Evolutionary conservation across 2,797 vertebrate genomes (phyloP), one percentile per base, ranked within the genome.

Genomic region (Sebastes itinus): DNA sequence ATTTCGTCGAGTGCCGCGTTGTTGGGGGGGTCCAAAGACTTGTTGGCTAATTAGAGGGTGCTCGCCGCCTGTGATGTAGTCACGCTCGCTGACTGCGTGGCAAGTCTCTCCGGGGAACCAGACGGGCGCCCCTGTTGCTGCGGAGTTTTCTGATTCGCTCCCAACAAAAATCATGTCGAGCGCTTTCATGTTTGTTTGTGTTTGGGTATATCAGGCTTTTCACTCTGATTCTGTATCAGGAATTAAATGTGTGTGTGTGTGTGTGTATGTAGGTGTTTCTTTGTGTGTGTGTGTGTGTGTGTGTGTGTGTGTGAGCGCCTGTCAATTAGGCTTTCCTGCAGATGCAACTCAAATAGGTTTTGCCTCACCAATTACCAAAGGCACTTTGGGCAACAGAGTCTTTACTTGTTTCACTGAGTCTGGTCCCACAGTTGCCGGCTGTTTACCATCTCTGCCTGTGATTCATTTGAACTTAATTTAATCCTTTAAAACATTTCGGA

Each of bases 21-120:
- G 82, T 75, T 60, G 13, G 70, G 77, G 72, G 75, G 75, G 85
- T 85, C 88, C 82, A 83, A 76, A 83, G 82, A 83, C 81, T 84
- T 66, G 82, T 78, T 60, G 32, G 64, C 77, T 92, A 89, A 93
- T 92, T 88, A 88, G 81, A 78, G 72, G 22, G 61, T 80, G 75
- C 73, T 62, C 18, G 3, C 52, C 27, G 70, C 69, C 82, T 90
- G 64, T 88, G 85, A 88, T 89, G 88, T 63, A 22, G 86, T 88
- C 85, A 71, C 62, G 60, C 75, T 88, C 60, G 32, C 72, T 69
- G 83, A 77, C 77, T 7, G 33, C 58, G 8, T 25, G 32, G 78
- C 74, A 38, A 81, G 49, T 63, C 78, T 22, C 78, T 75, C 74
- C 32, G 14, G 83, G 84, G 82, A 70, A 38, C 30, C 81, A 69